Conservation (phyloP, 2,797 vertebrate species). For the Selene dorsalis region DNA sequence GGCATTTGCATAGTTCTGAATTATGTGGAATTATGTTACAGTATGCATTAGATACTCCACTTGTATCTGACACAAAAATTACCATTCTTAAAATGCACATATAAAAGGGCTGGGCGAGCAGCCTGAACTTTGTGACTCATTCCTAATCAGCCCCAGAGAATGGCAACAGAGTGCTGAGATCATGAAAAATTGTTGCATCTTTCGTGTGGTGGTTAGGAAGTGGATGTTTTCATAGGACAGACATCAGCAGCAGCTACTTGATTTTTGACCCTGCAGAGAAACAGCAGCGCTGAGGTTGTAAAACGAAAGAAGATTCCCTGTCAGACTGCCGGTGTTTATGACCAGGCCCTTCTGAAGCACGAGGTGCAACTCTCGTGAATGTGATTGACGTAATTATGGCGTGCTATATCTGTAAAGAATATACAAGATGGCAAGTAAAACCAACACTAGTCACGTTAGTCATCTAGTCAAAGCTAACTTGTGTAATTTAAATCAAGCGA, state of each 20-base stretch:
- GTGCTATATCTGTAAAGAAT: constrained; percentile 54
- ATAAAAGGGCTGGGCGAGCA: constrained; percentile 46
- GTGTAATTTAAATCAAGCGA: constrained; percentile 29
- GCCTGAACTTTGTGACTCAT: constrained; percentile 45
- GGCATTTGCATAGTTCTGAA: constrained; percentile 65
- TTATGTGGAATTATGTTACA: constrained; percentile 54
- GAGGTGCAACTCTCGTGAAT: constrained; percentile 58
- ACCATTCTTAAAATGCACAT: constrained; percentile 51
- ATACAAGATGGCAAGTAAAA: constrained; percentile 54
- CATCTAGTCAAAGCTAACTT: constrained; percentile 29
- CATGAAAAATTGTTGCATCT: constrained; percentile 23
- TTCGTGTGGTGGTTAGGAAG: background rate
- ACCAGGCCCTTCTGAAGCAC: constrained; percentile 31
- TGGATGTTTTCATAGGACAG: constrained; percentile 16
- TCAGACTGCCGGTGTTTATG: constrained; percentile 55
- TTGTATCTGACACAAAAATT: constrained; percentile 42
- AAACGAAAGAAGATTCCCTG: constrained; percentile 38
- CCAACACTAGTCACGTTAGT: constrained; percentile 25
- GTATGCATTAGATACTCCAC: constrained; percentile 45
- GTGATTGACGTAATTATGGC: constrained; percentile 61
- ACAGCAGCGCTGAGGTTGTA: constrained; percentile 30
- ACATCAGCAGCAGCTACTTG: constrained; percentile 24
- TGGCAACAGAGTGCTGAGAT: constrained; percentile 26
- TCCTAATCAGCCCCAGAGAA: constrained; percentile 43
- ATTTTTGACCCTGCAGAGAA: constrained; percentile 26